phyloP scores from a whole-genome alignment of 2,113 vertebrate species.

The Pitta sordida region DNA sequence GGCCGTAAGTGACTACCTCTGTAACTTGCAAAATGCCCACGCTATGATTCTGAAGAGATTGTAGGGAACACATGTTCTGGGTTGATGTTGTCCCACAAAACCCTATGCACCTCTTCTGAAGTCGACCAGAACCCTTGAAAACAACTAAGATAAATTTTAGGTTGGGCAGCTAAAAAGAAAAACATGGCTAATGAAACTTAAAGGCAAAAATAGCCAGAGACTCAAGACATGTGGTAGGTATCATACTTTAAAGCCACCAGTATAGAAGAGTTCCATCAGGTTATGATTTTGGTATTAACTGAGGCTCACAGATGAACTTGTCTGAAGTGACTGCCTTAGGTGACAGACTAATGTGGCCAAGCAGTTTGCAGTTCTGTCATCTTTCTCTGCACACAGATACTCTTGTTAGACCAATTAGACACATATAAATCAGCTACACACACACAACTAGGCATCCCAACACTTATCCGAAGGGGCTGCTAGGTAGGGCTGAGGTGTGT shows the following conservation, averaged over 20 bases:
- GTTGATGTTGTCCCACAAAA: neutral
- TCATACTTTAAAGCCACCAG: neutral
- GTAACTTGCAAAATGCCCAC: neutral
- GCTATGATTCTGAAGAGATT: neutral
- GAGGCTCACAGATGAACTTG: neutral
- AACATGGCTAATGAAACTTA: neutral
- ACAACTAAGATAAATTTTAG: neutral
- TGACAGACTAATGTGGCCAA: neutral
- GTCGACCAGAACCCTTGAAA: neutral
- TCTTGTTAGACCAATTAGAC: neutral
- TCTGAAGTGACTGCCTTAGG: neutral
- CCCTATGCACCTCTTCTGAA: neutral
- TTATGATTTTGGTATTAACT: neutral
- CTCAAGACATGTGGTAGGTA: neutral
- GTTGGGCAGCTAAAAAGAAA: neutral
- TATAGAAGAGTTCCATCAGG: neutral
- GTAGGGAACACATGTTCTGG: rapidly evolving
- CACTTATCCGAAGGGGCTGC: neutral
- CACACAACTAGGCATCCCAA: neutral
- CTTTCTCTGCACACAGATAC: neutral
- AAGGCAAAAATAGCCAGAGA: neutral
- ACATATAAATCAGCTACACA: neutral
- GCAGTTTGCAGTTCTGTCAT: neutral
- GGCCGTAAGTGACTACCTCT: neutral
- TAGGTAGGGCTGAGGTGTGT: neutral